These are phyloP conservation scores for Mesoclemmys tuberculata DNA, from an alignment of 2,113 vertebrate genomes.

Conservation along the genomic window DNA sequence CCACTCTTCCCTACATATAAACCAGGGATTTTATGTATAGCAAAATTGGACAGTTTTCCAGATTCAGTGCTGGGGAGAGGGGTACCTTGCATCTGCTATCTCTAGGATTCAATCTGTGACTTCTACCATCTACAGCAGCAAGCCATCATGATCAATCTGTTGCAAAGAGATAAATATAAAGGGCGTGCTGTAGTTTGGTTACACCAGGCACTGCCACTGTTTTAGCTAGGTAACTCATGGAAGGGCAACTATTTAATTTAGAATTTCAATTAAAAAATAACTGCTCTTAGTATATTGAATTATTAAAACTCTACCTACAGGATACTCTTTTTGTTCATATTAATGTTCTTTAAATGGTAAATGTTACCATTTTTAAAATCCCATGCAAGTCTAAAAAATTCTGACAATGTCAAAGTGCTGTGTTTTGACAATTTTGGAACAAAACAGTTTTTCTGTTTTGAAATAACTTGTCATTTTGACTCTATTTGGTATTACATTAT, in stretches of 20 bases:
- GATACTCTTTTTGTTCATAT: not conserved
- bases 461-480: not conserved
- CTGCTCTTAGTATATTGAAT: not conserved
- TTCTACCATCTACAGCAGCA: not conserved
- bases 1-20: not conserved
- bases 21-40: not conserved
- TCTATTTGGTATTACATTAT: not conserved
- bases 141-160: slow-evolving; percentile 4
- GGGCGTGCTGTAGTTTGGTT: not conserved
- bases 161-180: not conserved
- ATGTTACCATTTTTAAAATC: not conserved
- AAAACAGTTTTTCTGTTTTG: slow-evolving; percentile 32
- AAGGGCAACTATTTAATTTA: not conserved
- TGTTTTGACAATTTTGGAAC: not conserved
- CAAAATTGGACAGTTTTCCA: slow-evolving; percentile 17
- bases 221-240: not conserved
- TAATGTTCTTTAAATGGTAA: not conserved
- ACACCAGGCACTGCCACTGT: not conserved
- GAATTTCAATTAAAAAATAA: not conserved
- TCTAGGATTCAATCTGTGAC: slow-evolving; percentile 9
- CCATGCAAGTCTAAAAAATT: not conserved
- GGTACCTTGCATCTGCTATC: not conserved
- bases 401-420: not conserved
- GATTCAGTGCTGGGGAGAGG: not conserved
- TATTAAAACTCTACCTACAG: not conserved